These are phyloP conservation scores for Meiosimyza decipiens DNA, from an alignment of 2,888 invertebrate species.

Conservation along the genomic window DNA sequence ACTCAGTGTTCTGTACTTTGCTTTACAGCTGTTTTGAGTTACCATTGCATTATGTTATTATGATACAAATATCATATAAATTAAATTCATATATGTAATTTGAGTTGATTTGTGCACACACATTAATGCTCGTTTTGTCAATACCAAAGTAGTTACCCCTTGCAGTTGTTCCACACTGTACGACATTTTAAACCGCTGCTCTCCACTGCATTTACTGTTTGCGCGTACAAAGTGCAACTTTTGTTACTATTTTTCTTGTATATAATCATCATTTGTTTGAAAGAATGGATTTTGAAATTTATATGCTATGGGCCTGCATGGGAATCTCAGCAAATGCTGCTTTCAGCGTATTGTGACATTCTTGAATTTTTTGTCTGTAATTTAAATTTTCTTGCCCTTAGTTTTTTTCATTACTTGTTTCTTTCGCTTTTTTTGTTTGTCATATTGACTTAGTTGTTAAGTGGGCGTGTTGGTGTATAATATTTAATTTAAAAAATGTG, in stretches of 20 bases:
- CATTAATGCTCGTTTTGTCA: neutral
- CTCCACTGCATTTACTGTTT: neutral
- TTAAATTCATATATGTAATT: neutral
- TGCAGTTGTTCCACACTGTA: neutral
- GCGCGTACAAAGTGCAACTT: constrained; percentile 6
- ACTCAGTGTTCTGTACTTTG: no score
- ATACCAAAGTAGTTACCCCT: neutral
- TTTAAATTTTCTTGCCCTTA: no score
- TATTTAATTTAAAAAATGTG: no score
- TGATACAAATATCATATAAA: no score
- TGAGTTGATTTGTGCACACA: constrained; percentile 2
- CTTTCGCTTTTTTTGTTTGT: no score
- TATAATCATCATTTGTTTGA: neutral
- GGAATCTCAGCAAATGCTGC: constrained; percentile 16
- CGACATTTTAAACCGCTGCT: neutral
- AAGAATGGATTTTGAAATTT: neutral
- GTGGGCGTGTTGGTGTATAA: no score
- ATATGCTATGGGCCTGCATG: constrained; percentile 11
- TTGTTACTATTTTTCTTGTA: neutral
- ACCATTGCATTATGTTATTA: no score
- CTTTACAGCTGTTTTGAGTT: no score
- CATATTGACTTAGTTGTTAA: no score
- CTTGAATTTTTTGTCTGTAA: neutral
- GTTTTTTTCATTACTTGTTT: no score
- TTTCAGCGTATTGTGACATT: neutral